Evolutionary conservation across 2,113 vertebrate genomes (phyloP).

Genomic region (Pteruthius melanotis): DNA sequence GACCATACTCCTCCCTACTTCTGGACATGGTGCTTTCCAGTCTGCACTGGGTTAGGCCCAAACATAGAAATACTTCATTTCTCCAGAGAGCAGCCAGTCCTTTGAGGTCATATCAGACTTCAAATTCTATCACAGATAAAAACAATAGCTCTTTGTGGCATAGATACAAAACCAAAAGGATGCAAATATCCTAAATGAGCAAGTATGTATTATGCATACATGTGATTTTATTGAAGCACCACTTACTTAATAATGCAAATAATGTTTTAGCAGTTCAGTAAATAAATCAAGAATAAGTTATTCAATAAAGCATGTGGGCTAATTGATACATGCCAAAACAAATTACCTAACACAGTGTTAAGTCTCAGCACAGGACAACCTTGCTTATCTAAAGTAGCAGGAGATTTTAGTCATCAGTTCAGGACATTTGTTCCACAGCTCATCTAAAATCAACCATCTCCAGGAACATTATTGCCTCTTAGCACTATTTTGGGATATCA

Average conservation of each 20-base stretch:
- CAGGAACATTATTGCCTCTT: background rate
- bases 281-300: background rate
- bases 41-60: background rate
- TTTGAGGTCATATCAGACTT: background rate
- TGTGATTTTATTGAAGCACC: background rate
- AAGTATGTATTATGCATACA: background rate
- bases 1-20: background rate
- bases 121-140: background rate
- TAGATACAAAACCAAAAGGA: background rate
- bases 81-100: background rate
- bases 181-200: background rate
- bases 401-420: background rate
- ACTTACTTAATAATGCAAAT: background rate
- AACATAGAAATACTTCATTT: background rate
- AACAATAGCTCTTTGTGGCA: background rate
- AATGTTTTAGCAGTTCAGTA: background rate
- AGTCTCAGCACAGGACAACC: background rate
- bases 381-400: background rate
- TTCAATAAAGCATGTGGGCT: background rate
- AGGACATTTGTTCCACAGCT: background rate
- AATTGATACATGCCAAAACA: background rate
- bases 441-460: background rate
- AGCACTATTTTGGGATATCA: background rate
- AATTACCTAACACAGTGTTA: background rate
- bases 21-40: background rate